A percentile compares a stretch with the other conserved stretches of the same genome.
These are phyloP conservation scores for Hirtodrosophila trivittata DNA, from an alignment of 2,888 invertebrate species.

Conservation along the genomic window DNA sequence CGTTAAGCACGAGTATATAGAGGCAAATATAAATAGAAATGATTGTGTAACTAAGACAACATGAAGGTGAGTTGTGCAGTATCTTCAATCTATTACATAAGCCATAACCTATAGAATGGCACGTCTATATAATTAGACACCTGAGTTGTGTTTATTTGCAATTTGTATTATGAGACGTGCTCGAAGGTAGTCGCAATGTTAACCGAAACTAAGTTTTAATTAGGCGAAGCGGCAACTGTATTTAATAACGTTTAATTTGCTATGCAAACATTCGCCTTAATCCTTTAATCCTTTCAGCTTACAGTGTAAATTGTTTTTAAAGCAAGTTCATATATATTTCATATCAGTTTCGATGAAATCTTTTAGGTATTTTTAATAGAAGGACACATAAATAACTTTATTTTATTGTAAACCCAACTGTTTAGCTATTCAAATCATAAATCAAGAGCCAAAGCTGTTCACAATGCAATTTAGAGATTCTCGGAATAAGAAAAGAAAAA, in stretches of 20 bases:
- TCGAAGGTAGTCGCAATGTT: too few relatives aligned
- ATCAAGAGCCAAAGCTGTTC: conserved; percentile 40
- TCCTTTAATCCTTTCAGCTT: too few relatives aligned
- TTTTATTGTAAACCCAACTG: conserved; percentile 9
- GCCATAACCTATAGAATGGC: conserved; percentile 38
- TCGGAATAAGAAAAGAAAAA: conserved; percentile 42
- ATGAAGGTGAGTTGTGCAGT: conserved; percentile 11
- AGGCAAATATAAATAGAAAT: too few relatives aligned
- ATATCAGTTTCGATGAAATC: conserved; percentile 24
- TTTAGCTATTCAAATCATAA: conserved; percentile 40
- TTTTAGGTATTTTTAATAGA: conserved; percentile 3
- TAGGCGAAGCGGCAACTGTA: too few relatives aligned
- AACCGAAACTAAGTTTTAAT: too few relatives aligned
- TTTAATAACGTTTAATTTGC: too few relatives aligned
- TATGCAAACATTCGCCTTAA: too few relatives aligned
- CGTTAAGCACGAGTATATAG: too few relatives aligned
- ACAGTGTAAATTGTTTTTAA: too few relatives aligned
- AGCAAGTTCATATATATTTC: too few relatives aligned
- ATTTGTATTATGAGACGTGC: conserved; percentile 24
- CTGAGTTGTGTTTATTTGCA: conserved; percentile 8
- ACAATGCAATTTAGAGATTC: conserved; percentile 73
- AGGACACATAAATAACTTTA: conserved; percentile 33
- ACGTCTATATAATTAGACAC: conserved; percentile 22
- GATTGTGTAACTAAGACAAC: conserved; percentile 30
- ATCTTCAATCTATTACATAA: conserved; percentile 43